These are phyloP conservation scores for Sterrhoptilus dennistouni DNA, from an alignment of 2,113 vertebrate species.

Conservation along the genomic window DNA sequence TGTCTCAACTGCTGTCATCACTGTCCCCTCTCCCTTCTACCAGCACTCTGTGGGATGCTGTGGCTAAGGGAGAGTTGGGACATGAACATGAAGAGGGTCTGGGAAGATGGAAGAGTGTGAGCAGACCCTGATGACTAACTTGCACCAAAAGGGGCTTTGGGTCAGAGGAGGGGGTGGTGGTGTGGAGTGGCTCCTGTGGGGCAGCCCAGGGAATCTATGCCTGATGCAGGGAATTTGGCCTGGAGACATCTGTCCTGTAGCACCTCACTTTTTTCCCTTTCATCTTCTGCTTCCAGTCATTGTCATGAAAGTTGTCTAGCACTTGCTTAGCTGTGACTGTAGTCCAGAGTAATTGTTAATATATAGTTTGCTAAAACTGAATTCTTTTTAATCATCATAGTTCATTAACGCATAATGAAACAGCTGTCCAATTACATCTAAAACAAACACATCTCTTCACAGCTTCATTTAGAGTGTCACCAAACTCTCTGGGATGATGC, in stretches of 20 bases:
- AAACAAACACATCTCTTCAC: not conserved
- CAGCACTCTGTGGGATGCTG: accelerated
- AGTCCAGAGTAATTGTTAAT: not conserved
- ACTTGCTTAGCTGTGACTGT: not conserved
- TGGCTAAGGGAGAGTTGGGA: accelerated
- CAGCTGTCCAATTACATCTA: constrained; percentile 40
- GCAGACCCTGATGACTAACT: not conserved
- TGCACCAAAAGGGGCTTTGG: not conserved
- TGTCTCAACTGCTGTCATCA: not conserved
- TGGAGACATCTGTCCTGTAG: not conserved
- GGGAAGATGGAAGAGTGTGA: not conserved
- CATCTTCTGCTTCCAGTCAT: not conserved
- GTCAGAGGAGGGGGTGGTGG: not conserved
- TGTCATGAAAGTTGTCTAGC: not conserved
- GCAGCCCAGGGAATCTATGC: not conserved
- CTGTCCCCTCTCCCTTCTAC: not conserved
- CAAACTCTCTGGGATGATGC: not conserved
- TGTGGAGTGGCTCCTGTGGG: not conserved
- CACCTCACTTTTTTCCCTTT: not conserved
- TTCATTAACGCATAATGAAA: constrained; percentile 56
- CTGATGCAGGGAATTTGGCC: not conserved
- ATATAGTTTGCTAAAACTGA: not conserved
- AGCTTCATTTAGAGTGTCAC: constrained; percentile 27
- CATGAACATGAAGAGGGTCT: not conserved
- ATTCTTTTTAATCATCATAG: constrained; percentile 13